Base-by-base conservation (phyloP, 2,888 invertebrate genomes). In the Catocala fraxini region DNA sequence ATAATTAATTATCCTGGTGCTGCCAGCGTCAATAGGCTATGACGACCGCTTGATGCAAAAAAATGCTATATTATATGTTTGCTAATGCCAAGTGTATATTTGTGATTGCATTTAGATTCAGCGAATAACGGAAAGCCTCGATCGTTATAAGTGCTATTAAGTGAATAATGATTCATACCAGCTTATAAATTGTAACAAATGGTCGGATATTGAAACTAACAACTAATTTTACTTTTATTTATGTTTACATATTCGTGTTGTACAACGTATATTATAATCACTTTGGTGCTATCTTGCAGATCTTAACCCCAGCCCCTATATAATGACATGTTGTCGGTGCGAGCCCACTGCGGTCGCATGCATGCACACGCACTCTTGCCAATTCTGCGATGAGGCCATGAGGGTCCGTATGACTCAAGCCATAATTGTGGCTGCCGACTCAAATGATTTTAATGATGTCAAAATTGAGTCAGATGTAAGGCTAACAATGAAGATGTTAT, bases 371-470 rank as follows among this genome's bases (percentile, higher is more conserved):
- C 63, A 42, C 62, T 73, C 68, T 78, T 77, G 84, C 77, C 75
- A 79, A 83, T 82, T 83, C 81, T 81, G 75, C 70, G 72, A 75
- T 75, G 71, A 71, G 73, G 76, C 74, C 73, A 73, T 73, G 65
- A 68, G 74, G 79, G 79, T 51, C 54, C 48, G 51, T 12, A 46
- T 62, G 47, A 55, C 56, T 65, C 54, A 47, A 49, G 46, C 46
- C 61, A 64, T 59, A 86, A 86, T 86, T 87, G 80, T 70, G 68
- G 70, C 72, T 65, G 71, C 66, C 70, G 71, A 53, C 72, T 79
- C 80, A 83, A 84, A 86, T 85, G 79, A 85, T 86, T 81, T 83
- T 83, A 83, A 86, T 83, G 80, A 83, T 80, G 79, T 75, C 73
- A 77, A 82, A 86, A 84, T 85, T 83, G 80, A 78, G 72, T 71